Evolutionary conservation across 1,140 invertebrate species (phyloP).

Genomic region (Aphelenchoides besseyi): DNA sequence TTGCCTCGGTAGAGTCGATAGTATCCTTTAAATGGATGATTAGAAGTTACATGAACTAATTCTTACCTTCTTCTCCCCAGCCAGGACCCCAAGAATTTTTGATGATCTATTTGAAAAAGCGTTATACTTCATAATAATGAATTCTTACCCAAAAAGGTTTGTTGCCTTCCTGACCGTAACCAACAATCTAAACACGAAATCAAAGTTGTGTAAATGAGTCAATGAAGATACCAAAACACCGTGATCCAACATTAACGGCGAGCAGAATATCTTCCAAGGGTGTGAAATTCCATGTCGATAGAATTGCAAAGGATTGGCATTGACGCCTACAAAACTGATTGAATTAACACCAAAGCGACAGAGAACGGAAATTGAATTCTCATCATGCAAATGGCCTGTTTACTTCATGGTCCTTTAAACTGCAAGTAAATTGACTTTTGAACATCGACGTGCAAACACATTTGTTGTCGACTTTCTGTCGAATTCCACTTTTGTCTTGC

Average conservation of each 20-base stretch:
- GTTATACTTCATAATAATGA: too few relatives aligned
- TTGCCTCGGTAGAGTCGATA: slow-evolving; percentile 89
- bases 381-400: too few relatives aligned
- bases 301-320: slow-evolving; percentile 93
- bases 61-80: slow-evolving; percentile 38
- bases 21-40: too few relatives aligned
- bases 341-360: too few relatives aligned
- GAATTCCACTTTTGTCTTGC: too few relatives aligned
- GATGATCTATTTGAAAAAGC: slow-evolving; percentile 3
- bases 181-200: slow-evolving; percentile 81
- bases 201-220: slow-evolving; percentile 43
- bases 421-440: too few relatives aligned
- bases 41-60: too few relatives aligned
- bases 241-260: slow-evolving; percentile 64
- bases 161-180: slow-evolving; percentile 77
- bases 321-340: slow-evolving; percentile 5
- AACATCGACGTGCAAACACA: too few relatives aligned
- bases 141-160: slow-evolving; percentile 85
- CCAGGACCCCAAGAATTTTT: slow-evolving; percentile 27
- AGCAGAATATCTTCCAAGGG: slow-evolving; percentile 83
- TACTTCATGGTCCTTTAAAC: too few relatives aligned
- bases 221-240: not conserved
- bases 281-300: slow-evolving; percentile 94
- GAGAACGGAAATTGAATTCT: too few relatives aligned
- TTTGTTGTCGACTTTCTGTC: too few relatives aligned